These are phyloP conservation scores for Petaurus breviceps DNA, from an alignment of 2,113 vertebrate species.

Conservation along the genomic window DNA sequence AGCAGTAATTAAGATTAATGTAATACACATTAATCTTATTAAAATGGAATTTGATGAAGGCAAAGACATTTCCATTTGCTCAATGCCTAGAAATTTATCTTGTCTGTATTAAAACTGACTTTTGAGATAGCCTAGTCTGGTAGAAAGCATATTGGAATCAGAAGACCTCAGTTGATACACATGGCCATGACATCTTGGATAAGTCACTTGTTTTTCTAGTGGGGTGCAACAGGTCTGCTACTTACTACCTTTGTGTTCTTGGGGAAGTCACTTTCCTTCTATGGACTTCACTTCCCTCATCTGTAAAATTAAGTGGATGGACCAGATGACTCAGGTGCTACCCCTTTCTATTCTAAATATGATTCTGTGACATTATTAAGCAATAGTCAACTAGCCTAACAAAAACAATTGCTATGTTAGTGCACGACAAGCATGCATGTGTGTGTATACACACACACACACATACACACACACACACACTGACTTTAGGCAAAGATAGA, in stretches of 20 bases:
- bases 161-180: background rate
- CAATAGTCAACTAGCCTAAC: background rate
- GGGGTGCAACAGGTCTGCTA: background rate
- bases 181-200: background rate
- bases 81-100: background rate
- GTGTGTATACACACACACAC: no score
- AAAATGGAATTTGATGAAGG: background rate
- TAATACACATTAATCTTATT: no score
- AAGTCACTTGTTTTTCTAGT: background rate
- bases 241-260: background rate
- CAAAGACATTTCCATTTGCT: background rate
- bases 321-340: background rate
- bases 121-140: background rate
- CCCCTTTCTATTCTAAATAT: background rate
- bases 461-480: no score
- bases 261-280: background rate
- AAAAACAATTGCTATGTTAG: background rate
- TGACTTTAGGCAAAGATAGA: background rate
- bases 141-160: background rate
- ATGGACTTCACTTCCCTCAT: background rate
- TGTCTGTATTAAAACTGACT: background rate
- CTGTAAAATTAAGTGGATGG: background rate
- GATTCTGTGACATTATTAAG: background rate
- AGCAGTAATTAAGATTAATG: background rate
- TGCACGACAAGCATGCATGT: background rate